phyloP scores from a whole-genome alignment of 1,140 invertebrate species.

The Magallana ariakensis region DNA sequence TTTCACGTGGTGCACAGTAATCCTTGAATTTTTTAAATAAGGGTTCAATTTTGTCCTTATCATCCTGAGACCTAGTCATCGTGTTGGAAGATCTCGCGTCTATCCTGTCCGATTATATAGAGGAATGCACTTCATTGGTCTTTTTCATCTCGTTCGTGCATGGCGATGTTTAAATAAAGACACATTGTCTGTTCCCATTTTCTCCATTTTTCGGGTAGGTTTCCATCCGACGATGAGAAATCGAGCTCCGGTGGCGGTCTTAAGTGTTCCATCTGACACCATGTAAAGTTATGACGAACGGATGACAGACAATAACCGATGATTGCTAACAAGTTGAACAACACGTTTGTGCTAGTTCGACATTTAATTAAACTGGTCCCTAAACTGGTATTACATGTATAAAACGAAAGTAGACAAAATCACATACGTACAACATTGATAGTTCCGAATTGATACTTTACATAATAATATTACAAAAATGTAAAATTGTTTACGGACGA shows the following conservation, averaged over 20 bases:
- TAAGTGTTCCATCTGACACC: neutral
- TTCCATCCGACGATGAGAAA: neutral
- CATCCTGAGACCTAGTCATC: neutral
- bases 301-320: too few relatives aligned
- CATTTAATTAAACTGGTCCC: neutral
- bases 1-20: constrained; percentile 35
- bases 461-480: constrained; percentile 17
- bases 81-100: neutral
- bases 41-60: constrained; percentile 30
- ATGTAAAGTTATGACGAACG: neutral
- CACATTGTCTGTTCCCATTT: neutral
- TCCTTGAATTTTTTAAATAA: too few relatives aligned
- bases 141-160: too few relatives aligned
- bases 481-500: too few relatives aligned
- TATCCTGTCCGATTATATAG: neutral
- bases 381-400: neutral
- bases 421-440: neutral
- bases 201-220: constrained; percentile 41
- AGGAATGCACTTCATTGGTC: neutral
- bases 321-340: neutral
- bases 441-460: neutral
- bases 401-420: too few relatives aligned
- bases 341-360: neutral
- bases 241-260: constrained; percentile 35
- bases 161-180: too few relatives aligned